Percentiles rank a stretch among this genome's conserved stretches.
phyloP scores from a whole-genome alignment of 2,113 vertebrate genomes.

The Pelmatolapia mariae region DNA sequence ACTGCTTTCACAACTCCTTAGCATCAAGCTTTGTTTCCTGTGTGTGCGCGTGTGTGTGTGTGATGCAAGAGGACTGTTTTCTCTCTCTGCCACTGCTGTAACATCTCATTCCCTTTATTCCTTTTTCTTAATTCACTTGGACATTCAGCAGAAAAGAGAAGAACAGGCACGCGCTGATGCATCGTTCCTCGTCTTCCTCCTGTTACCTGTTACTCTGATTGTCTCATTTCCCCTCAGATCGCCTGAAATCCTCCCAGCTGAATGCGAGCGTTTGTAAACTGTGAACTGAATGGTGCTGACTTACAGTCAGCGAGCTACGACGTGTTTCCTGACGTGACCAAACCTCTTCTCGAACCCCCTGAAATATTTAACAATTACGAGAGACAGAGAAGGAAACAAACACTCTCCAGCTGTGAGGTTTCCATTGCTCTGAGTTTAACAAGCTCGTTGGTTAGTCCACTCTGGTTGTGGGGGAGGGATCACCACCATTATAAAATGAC shows the following conservation, averaged over 20 bases:
- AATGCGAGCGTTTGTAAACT: not conserved
- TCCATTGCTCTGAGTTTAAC: not conserved
- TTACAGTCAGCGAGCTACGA: not conserved
- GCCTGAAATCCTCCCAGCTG: not conserved
- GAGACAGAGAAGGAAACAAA: not conserved
- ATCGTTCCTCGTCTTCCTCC: not conserved
- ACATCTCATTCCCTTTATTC: not conserved
- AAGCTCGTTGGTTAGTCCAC: not conserved
- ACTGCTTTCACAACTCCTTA: constrained; percentile 9
- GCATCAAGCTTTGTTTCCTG: constrained; percentile 4
- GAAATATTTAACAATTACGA: not conserved
- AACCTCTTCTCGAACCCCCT: not conserved
- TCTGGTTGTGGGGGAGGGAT: fast-evolving
- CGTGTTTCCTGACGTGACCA: not conserved
- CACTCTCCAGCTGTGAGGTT: not conserved
- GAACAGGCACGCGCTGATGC: not conserved
- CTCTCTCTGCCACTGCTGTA: not conserved
- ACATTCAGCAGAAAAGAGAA: not conserved
- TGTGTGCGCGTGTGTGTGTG: not conserved
- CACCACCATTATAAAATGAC: not conserved
- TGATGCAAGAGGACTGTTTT: not conserved
- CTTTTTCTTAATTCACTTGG: not conserved
- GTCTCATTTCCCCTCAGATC: not conserved
- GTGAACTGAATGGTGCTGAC: not conserved
- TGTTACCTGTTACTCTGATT: not conserved